Evolutionary conservation across 2,888 invertebrate species (phyloP), one percentile per base, ranked within the genome.

Genomic region (Scaptomyza caliginosa): DNA sequence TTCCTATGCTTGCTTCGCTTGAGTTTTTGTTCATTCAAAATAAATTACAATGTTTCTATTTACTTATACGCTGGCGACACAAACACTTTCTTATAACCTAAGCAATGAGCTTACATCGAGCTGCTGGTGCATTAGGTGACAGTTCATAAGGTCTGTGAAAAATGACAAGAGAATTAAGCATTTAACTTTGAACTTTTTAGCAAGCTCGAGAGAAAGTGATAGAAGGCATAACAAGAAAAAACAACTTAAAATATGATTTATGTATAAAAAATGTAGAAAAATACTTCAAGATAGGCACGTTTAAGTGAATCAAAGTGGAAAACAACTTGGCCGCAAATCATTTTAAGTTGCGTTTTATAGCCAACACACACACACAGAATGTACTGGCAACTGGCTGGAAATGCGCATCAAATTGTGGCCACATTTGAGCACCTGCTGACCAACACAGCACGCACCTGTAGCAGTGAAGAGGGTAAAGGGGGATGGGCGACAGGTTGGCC

Each of bases 1-100:
- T 54, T 49, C 49, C 58, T 46, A 50, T 52, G 32, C 13, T 28
- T 3, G 58, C 48, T 50, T 46, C 28, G 56, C 76, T 52, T 70
- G 46, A 60, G 65, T 83, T 84, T 73, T 69, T 52, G 50, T 75
- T 81, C 78, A 80, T 81, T 81, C 67, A 84, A 77, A 81, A 76
- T 73, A 84, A 78, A 78, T 80, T 80, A 84, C 59, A 80, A 81
- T 78, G 74, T 63, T 76, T 55, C 70, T 43, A 75, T 64, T 57
- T 57, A 57, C 57, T 71, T 67, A n/a, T 52, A 49, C 34, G 26
- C 4, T 30, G 10, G 16, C 10, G 3, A 19, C 17, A 51, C 48
- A 36, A 3, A 39, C 32, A 34, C 34, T 34, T 34, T 51, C n/a
- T 50, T 24, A 28, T 32, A 51, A 16, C 66, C 60, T 56, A 57